Evolutionary conservation across 2,113 vertebrate species (phyloP).

Genomic region (Bothrops jararaca): DNA sequence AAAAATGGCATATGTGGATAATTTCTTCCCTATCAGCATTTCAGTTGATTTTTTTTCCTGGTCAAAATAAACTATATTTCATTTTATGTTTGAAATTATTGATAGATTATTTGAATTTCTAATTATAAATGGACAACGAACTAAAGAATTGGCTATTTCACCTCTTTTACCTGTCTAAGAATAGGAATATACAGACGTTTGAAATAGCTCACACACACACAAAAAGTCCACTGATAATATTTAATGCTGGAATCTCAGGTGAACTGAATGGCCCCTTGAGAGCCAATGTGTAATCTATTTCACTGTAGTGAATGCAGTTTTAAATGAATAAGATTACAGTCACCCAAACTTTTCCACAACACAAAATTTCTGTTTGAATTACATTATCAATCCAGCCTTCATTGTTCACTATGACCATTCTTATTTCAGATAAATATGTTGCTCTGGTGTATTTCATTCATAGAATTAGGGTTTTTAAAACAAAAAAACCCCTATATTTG

Average conservation of each 20-base stretch:
- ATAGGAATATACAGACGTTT: not conserved
- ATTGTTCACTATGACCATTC: not conserved
- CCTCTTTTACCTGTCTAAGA: not conserved
- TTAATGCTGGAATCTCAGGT: not conserved
- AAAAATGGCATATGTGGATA: not conserved
- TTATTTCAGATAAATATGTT: not conserved
- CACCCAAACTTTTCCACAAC: not conserved
- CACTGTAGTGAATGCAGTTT: not conserved
- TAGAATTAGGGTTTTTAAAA: not conserved
- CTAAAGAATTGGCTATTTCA: not conserved
- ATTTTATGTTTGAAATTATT: not conserved
- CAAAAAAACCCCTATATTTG: not conserved
- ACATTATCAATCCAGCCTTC: not conserved
- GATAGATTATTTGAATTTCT: not conserved
- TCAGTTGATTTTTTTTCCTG: not conserved
- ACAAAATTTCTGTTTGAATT: not conserved
- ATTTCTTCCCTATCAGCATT: not conserved
- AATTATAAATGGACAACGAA: not conserved
- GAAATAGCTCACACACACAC: not conserved
- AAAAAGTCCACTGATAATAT: not conserved
- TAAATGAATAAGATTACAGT: conserved; percentile 10
- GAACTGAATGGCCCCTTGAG: not conserved
- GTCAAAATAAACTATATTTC: not conserved
- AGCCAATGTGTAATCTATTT: not conserved
- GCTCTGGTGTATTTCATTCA: not conserved